A percentile compares a stretch with the other conserved stretches of the same genome.
Conservation (phyloP, 92 coral and sea anemone species). For the Phenganax stokvisi region DNA sequence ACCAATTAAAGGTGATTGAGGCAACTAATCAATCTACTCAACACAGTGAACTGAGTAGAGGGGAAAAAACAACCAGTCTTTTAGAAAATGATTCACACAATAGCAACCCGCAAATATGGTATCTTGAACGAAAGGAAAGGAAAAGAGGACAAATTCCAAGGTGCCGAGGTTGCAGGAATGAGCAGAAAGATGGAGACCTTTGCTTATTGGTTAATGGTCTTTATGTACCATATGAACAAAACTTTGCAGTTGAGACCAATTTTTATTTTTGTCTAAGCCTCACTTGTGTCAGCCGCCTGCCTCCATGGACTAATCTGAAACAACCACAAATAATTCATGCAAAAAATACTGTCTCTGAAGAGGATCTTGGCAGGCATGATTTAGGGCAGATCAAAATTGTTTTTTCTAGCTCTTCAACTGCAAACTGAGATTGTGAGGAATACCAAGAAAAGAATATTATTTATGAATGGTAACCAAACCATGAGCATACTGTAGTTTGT, state of each 20-base stretch:
- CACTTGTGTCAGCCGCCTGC: not conserved
- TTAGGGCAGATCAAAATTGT: not conserved
- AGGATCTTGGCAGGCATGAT: not conserved
- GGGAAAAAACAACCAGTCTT: slow-evolving; percentile 34
- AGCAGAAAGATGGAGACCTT: slow-evolving; percentile 30
- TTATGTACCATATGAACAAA: slow-evolving; percentile 36
- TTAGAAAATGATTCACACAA: slow-evolving; percentile 38
- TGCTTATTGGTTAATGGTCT: slow-evolving; percentile 39
- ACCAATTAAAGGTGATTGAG: not conserved
- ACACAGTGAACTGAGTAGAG: slow-evolving; percentile 17
- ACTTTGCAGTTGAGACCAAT: slow-evolving; percentile 25
- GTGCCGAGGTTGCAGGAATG: slow-evolving; percentile 34
- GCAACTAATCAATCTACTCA: not conserved
- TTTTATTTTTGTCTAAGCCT: slow-evolving; percentile 25
- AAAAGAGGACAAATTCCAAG: slow-evolving; percentile 43
- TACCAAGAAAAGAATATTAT: not conserved
- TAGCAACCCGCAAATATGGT: slow-evolving; percentile 36
- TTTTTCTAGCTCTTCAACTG: not conserved
- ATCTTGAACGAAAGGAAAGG: slow-evolving; percentile 33
- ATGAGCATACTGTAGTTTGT: too few relatives aligned
- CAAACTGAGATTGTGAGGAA: not conserved
- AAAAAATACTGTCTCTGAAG: not conserved
- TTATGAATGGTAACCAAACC: too few relatives aligned
- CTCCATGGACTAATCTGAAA: not conserved
- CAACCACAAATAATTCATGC: not conserved